Evolutionary conservation across 2,888 invertebrate species (phyloP).

Genomic region (Adineta ricciae): DNA sequence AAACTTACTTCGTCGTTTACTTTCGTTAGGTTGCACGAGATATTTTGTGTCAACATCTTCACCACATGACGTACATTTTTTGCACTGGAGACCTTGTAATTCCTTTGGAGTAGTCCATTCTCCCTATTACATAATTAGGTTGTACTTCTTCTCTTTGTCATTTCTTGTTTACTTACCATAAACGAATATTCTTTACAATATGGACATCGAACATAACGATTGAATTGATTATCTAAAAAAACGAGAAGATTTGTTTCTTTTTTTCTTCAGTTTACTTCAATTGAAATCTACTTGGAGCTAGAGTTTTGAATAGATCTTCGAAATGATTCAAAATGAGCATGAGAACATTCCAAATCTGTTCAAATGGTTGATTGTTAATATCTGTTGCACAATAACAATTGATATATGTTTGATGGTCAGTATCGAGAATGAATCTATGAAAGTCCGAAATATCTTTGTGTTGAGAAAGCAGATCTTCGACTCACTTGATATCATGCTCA

Average conservation of each 20-base stretch:
- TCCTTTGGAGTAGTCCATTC: constrained; percentile 19
- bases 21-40: constrained; percentile 12
- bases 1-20: not conserved
- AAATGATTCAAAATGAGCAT: not conserved
- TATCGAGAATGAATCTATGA: not conserved
- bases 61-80: not conserved
- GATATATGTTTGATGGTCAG: not conserved
- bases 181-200: not conserved
- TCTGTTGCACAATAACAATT: not conserved
- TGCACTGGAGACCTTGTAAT: not conserved
- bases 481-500: not conserved
- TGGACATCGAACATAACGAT: not conserved
- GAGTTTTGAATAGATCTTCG: not conserved
- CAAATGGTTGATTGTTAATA: not conserved
- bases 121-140: not conserved
- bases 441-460: not conserved
- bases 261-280: no score
- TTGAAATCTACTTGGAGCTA: not conserved
- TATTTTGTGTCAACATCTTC: not conserved
- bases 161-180: not conserved
- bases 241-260: not conserved
- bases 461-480: not conserved
- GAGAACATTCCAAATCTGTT: not conserved
- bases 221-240: constrained; percentile 1
- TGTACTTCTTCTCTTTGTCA: no score